Base-by-base conservation (phyloP, 2,797 vertebrate species). In the Halcyon badia region DNA sequence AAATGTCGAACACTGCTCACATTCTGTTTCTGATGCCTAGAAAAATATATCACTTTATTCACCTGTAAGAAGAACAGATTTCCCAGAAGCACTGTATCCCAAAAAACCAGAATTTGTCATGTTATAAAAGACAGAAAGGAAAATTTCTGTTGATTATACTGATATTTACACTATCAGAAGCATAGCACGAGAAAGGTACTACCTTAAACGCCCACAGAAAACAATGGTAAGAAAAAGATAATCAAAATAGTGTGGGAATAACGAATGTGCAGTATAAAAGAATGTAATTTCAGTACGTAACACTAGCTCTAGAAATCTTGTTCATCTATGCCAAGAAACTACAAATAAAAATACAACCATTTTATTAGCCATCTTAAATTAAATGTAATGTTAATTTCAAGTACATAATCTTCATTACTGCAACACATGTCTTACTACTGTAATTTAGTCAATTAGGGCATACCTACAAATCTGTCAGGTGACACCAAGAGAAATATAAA, bases 381-480 rank as follows among this genome's bases (percentile, higher is more conserved):
- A 96, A 97, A 95, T 90, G 62, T 71, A 97, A 95, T 71, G 84
- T 82, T 94, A 93, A 94, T 94, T 96, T 95, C 52, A 93, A 66
- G 65, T 94, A 78, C 77, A 69, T 90, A 95, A 94, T 90, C 52
- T 91, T 97, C 80, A 93, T 96, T 96, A 95, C 69, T 87, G 65
- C 73, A 83, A 87, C 76, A 91, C 75, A 95, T 1, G 16, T 79
- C 85, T 83, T 91, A 75, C 70, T 65, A 58, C 54, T 49, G 41
- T 44, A 96, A 94, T 97, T 97, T 87, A 90, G 58, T 81, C 90
- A 95, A 81, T 94, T 69, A 96, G n/a, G 46, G 44, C 31, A 95
- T 75, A 95, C 51, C 85, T 89, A 93, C 83, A 78, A 95, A 96
- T 95, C 80, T 96, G 81, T 83, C 95, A 96, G 77, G 33, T 91